phyloP scores from a whole-genome alignment of 2,113 vertebrate species.

The Potamarius usumacintae region DNA sequence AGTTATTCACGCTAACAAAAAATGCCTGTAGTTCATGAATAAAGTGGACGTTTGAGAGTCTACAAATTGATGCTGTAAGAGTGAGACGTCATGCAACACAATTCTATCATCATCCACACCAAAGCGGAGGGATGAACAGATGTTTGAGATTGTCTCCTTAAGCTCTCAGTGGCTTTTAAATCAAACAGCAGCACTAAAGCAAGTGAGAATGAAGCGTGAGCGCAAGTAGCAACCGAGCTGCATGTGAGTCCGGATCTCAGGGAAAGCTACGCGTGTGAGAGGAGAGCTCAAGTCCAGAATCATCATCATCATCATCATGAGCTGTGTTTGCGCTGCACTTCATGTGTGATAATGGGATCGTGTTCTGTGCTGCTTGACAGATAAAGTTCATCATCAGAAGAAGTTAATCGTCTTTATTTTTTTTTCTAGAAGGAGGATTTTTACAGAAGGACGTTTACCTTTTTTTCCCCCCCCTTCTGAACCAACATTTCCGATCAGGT shows the following conservation, averaged over 20 bases:
- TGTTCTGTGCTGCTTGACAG: background rate
- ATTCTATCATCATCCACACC: background rate
- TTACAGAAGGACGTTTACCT: background rate
- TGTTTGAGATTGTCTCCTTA: background rate
- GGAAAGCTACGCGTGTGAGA: background rate
- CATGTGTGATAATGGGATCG: background rate
- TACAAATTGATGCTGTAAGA: background rate
- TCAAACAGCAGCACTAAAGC: background rate
- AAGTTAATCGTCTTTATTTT: background rate
- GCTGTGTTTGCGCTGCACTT: background rate
- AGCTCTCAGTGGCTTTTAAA: background rate
- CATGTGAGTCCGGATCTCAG: background rate
- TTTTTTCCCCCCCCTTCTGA: background rate
- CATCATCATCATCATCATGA: background rate
- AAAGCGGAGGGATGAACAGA: background rate
- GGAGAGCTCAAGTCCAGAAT: background rate
- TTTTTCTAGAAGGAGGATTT: background rate
- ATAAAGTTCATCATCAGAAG: background rate
- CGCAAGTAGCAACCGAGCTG: background rate
- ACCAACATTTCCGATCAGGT: background rate
- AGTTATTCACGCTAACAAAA: background rate
- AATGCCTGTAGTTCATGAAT: background rate
- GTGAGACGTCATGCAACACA: background rate
- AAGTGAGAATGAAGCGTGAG: background rate
- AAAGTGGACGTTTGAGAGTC: background rate